Base-by-base conservation (phyloP, 2,113 vertebrate species). In the Verasper variegatus region DNA sequence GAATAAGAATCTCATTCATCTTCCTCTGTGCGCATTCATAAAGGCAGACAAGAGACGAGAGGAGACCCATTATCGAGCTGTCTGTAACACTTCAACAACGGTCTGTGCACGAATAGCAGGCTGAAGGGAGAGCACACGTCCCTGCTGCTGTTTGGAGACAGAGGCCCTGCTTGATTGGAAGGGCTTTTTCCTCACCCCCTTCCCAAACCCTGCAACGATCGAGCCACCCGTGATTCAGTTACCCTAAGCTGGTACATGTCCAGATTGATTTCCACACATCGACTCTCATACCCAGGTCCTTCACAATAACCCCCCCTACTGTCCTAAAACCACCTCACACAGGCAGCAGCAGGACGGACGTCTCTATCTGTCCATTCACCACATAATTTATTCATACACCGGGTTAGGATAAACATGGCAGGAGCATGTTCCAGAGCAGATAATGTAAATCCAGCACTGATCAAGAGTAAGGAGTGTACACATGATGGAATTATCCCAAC, bases 1-100 rank as follows among this genome's bases (percentile, higher is more conserved):
- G 90, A 93, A 92, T 91, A 83, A 72, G 78, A 90, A 91, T 88
- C 87, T 80, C 85, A 90, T 92, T 90, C 83, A 82, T 93, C 90
- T 89, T 90, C 80, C 64, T 74, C 87, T 51, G 77, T 55, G 24
- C 74, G 71, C 88, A 81, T 88, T 88, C 78, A 83, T 81, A 87
- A 91, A 90, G 69, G 83, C 70, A 76, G 86, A 91, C 89, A 80
- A 20, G 71, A 67, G 73, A 74, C 55, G 80, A 71, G 82, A 26
- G 66, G 82, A 86, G 85, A 40, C 56, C 80, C 79, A 89, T 92
- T 94, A 91, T 90, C 78, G 70, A 74, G 74, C 75, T 88, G 88
- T 92, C 87, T 61, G 66, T 31, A 76, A 51, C 63, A 21, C 49
- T 74, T 77, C 42, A 58, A 68, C 74, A 73, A 24, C 45, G 57